These are phyloP conservation scores for Drosophila yakuba DNA, from an alignment of 1,140 invertebrate species.

Conservation along the genomic window DNA sequence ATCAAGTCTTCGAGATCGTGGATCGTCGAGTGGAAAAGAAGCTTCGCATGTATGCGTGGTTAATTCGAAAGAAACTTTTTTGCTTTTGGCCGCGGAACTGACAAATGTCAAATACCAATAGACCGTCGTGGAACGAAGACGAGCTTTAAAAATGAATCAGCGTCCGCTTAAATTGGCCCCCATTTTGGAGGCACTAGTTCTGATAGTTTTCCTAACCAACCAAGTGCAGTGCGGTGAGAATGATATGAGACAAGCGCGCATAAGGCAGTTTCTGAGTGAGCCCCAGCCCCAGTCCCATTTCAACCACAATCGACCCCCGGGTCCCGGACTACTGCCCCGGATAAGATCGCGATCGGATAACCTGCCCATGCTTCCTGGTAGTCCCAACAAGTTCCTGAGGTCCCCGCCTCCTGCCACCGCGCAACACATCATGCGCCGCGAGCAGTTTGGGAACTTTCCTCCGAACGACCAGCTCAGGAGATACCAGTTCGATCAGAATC, in stretches of 20 bases:
- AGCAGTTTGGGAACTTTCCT: conserved; percentile 29
- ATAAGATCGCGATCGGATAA: conserved; percentile 49
- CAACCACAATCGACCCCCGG: conserved; percentile 35
- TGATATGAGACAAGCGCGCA: conserved; percentile 31
- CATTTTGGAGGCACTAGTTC: conserved; percentile 20
- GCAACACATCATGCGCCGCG: conserved; percentile 62
- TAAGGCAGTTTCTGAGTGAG: conserved; percentile 65
- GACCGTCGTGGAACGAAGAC: conserved; percentile 66
- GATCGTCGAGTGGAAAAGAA: conserved; percentile 61
- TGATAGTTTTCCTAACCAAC: conserved; percentile 27
- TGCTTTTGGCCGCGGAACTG: conserved; percentile 58
- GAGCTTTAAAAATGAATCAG: conserved; percentile 48
- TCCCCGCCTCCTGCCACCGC: conserved; percentile 34
- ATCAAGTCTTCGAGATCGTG: conserved; percentile 74
- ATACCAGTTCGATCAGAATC: conserved; percentile 36
- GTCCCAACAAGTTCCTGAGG: conserved; percentile 28
- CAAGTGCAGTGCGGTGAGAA: conserved; percentile 36
- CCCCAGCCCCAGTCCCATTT: conserved; percentile 34
- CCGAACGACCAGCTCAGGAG: conserved; percentile 27
- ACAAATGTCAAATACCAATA: conserved; percentile 69
- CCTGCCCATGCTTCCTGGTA: conserved; percentile 13
- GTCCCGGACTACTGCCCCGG: conserved; percentile 17
- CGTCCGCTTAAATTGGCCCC: conserved; percentile 14
- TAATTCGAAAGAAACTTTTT: conserved; percentile 70
- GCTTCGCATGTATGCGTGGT: conserved; percentile 39